phyloP scores from a whole-genome alignment of 2,888 invertebrate species.

The Atherix ibis region DNA sequence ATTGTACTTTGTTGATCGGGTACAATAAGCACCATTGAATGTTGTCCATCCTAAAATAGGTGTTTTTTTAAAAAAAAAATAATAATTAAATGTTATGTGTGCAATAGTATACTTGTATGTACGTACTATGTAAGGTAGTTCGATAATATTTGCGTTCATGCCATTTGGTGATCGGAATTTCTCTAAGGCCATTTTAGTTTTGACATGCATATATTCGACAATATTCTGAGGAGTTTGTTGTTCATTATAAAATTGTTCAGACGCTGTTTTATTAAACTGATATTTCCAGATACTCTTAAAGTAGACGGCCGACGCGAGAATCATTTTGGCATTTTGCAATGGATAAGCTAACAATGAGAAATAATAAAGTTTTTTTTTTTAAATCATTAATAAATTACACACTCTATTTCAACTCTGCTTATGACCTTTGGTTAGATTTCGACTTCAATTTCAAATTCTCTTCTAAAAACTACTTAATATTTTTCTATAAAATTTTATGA shows the following conservation, averaged over 20 bases:
- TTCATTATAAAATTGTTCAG: conserved; percentile 41
- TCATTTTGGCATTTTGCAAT: conserved; percentile 8
- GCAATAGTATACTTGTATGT: not conserved
- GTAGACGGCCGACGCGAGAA: conserved; percentile 16
- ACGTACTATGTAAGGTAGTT: conserved; percentile 52
- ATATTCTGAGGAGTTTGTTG: conserved; percentile 33
- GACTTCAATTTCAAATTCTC: too few species aligned
- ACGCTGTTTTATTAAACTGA: conserved; percentile 10
- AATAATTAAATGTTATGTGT: not conserved
- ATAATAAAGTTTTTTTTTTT: not conserved
- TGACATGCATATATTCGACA: conserved; percentile 19
- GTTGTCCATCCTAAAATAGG: conserved; percentile 32
- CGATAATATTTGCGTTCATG: conserved; percentile 45
- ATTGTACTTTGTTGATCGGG: conserved; percentile 28
- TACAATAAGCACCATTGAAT: conserved; percentile 35
- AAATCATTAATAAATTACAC: too few species aligned
- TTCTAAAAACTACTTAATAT: too few species aligned
- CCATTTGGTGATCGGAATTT: conserved; percentile 35
- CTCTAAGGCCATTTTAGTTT: conserved; percentile 9
- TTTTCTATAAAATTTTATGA: too few species aligned
- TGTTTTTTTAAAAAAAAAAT: not conserved
- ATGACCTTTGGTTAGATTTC: too few species aligned
- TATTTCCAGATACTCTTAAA: conserved; percentile 17
- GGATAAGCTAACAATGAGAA: conserved; percentile 8
- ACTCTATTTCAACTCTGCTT: too few species aligned